These are phyloP conservation scores for Struthidea cinerea DNA, from an alignment of 2,113 vertebrate genomes.

Conservation along the genomic window DNA sequence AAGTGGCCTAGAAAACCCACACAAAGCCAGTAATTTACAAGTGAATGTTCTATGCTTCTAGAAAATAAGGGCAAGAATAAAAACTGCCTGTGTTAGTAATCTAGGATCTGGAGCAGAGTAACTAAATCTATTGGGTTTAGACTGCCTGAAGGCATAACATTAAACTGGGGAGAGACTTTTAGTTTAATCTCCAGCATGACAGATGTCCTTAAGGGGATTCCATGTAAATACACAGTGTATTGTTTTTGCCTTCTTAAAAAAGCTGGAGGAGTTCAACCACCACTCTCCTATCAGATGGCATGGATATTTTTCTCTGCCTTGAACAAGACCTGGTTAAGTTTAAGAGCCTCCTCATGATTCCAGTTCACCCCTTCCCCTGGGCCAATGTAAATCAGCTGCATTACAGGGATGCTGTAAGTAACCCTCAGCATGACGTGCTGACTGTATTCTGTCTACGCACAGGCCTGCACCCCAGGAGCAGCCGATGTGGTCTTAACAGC, in stretches of 20 bases:
- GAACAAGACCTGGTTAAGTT: slow-evolving; percentile 4
- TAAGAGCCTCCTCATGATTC: slow-evolving; percentile 4
- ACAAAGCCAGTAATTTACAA: slow-evolving; percentile 27
- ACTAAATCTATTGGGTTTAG: slow-evolving; percentile 37
- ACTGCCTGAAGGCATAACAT: slow-evolving; percentile 60
- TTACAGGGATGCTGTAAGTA: background rate
- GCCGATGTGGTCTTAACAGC: background rate
- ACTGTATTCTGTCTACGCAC: background rate
- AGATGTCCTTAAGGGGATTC: slow-evolving; percentile 65
- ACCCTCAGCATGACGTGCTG: background rate
- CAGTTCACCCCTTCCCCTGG: background rate
- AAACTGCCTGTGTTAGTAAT: slow-evolving; percentile 35
- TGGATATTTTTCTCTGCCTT: slow-evolving; percentile 23
- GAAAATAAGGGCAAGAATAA: slow-evolving; percentile 35
- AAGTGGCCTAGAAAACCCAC: slow-evolving; percentile 31
- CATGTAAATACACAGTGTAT: slow-evolving; percentile 48
- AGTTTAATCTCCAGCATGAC: slow-evolving; percentile 64
- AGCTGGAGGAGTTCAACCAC: background rate
- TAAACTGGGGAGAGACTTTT: slow-evolving; percentile 57
- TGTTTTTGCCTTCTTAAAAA: slow-evolving; percentile 26
- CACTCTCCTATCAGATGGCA: background rate
- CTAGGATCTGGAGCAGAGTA: slow-evolving; percentile 55
- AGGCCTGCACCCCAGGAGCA: background rate
- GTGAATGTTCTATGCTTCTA: slow-evolving; percentile 3
- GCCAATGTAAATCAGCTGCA: slow-evolving; percentile 28